Evolutionary conservation across 1,140 invertebrate species (phyloP).

Genomic region (Lethrus apterus): DNA sequence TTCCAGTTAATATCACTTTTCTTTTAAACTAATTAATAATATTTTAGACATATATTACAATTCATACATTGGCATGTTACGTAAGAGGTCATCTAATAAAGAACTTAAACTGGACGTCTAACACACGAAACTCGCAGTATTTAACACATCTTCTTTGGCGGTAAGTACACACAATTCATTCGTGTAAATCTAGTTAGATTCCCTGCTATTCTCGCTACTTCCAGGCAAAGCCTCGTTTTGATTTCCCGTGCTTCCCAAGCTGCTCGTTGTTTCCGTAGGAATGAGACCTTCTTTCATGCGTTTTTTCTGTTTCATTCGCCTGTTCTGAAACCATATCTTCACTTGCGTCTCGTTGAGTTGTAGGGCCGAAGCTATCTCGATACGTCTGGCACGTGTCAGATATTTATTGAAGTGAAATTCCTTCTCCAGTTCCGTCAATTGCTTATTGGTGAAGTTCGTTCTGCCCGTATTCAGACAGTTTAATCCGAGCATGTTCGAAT

Average conservation of each 20-base stretch:
- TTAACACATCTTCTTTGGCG: conserved; percentile 11
- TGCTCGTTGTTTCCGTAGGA: conserved; percentile 48
- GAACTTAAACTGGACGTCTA: no score
- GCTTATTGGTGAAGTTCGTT: conserved; percentile 98
- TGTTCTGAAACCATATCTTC: conserved; percentile 89
- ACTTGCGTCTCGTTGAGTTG: conserved; percentile 96
- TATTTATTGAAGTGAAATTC: conserved; percentile 99
- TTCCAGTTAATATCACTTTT: no score
- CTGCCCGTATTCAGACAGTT: conserved; percentile 72
- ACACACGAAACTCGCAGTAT: conserved; percentile 4
- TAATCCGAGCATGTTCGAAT: conserved; percentile 37
- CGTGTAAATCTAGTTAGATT: conserved; percentile 46
- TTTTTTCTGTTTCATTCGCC: conserved; percentile 91
- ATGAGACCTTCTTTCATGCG: conserved; percentile 84
- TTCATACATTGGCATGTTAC: no score
- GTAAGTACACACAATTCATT: conserved; percentile 7
- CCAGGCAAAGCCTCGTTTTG: conserved; percentile 41
- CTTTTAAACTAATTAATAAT: no score
- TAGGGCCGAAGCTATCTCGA: conserved; percentile 94
- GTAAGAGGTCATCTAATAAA: no score
- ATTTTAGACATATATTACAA: no score
- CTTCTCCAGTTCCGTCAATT: conserved; percentile 96
- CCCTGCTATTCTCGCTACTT: conserved; percentile 54
- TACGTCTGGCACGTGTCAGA: conserved; percentile 88
- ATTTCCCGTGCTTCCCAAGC: conserved; percentile 24